phyloP scores from a whole-genome alignment of 2,113 vertebrate species.

The Psittacara wagleri region DNA sequence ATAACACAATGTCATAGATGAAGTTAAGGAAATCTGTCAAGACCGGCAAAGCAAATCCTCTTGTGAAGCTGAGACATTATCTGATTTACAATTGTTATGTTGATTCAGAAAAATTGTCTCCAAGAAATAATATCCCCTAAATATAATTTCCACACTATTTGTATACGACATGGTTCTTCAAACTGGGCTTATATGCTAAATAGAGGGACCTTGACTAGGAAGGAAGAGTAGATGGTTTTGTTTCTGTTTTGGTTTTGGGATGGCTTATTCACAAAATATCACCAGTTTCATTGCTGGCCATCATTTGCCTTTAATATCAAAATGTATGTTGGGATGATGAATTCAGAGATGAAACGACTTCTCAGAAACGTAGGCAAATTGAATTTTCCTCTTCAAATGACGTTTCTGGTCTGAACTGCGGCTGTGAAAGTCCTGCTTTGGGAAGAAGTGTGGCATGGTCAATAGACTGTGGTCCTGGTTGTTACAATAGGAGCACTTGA shows the following conservation, averaged over 20 bases:
- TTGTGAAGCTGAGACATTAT: background rate
- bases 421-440: background rate
- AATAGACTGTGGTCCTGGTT: background rate
- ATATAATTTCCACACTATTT: background rate
- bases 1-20: background rate
- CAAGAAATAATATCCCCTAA: background rate
- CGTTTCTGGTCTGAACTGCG: background rate
- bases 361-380: background rate
- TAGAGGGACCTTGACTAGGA: background rate
- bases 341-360: background rate
- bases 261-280: background rate
- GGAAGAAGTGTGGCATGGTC: background rate
- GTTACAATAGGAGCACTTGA: background rate
- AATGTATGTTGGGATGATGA: background rate
- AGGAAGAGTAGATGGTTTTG: background rate
- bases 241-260: background rate
- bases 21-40: background rate
- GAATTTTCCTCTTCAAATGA: background rate
- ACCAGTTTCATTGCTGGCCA: background rate
- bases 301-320: background rate
- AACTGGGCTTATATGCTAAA: background rate
- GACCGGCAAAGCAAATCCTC: background rate
- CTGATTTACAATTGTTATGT: background rate
- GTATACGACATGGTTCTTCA: background rate
- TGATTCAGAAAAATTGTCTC: background rate